Conservation (phyloP, 2,797 vertebrate species). For the Enteromius unitaeniatus region DNA sequence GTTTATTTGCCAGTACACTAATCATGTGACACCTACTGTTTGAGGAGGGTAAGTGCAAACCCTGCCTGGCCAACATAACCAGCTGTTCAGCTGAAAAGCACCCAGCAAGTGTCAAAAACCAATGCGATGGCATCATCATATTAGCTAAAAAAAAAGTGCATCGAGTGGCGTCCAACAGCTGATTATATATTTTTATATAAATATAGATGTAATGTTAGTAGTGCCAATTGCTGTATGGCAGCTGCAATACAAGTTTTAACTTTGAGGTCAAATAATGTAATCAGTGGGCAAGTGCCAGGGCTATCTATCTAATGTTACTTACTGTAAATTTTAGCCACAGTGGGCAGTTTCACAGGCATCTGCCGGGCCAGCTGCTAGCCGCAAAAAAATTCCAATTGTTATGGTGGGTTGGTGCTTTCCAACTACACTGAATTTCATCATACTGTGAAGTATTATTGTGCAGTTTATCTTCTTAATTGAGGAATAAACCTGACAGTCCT, state of each 20-base stretch:
- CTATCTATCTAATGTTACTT: not conserved
- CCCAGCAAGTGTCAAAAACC: not conserved
- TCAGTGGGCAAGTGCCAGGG: not conserved
- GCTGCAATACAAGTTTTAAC: conserved; percentile 13
- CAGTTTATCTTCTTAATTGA: not conserved
- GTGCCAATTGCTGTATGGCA: not conserved
- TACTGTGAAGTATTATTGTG: not conserved
- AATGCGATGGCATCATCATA: conserved; percentile 8
- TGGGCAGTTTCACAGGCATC: not conserved
- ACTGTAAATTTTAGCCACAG: conserved; percentile 5
- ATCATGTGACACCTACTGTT: conserved; percentile 43
- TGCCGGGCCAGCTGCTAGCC: not conserved
- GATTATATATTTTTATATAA: conserved; percentile 1
- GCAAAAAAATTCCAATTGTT: not conserved
- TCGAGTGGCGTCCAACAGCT: not conserved
- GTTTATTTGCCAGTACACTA: not conserved
- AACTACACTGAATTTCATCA: not conserved
- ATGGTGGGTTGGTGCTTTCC: not conserved
- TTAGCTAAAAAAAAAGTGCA: not conserved
- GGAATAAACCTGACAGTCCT: not conserved
- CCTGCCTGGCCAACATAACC: not conserved
- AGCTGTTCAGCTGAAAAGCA: conserved; percentile 11
- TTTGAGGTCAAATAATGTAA: not conserved
- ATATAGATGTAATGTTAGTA: conserved; percentile 3
- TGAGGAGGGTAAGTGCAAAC: conserved; percentile 27